Percentiles rank a stretch among this genome's conserved stretches.
These are phyloP conservation scores for Drosophila colorata DNA, from an alignment of 2,888 invertebrate genomes.

Conservation along the genomic window DNA sequence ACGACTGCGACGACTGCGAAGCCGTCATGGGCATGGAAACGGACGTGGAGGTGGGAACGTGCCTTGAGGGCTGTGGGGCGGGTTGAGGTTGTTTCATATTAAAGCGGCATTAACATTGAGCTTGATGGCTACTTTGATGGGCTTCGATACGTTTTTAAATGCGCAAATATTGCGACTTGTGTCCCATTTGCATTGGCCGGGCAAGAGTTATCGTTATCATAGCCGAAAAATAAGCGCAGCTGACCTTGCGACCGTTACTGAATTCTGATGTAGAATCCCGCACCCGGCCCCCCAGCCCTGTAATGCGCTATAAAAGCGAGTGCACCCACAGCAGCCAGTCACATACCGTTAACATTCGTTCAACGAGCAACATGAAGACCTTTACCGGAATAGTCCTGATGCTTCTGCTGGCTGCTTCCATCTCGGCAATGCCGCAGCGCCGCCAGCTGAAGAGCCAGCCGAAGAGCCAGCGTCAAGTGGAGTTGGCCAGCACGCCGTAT, in stretches of 20 bases:
- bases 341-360: conserved; percentile 73
- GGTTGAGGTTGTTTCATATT: conserved; percentile 55
- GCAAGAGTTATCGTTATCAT: conserved; percentile 73
- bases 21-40: conserved; percentile 60
- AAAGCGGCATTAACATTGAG: conserved; percentile 78
- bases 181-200: conserved; percentile 65
- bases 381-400: conserved; percentile 49
- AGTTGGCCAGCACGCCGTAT: conserved; percentile 76
- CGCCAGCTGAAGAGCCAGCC: conserved; percentile 15
- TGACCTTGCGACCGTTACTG: conserved; percentile 81
- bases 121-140: conserved; percentile 71
- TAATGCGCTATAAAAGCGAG: conserved; percentile 56
- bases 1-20: too few species aligned
- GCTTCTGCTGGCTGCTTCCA: conserved; percentile 45
- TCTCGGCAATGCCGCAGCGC: conserved; percentile 60
- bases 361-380: conserved; percentile 58
- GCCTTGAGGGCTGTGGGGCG: conserved; percentile 17
- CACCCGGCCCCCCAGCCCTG: neutral
- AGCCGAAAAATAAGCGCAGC: conserved; percentile 50
- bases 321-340: conserved; percentile 69
- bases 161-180: conserved; percentile 70
- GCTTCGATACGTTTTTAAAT: conserved; percentile 73
- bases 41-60: conserved; percentile 42
- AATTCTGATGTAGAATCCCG: conserved; percentile 75
- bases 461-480: conserved; percentile 74